Evolutionary conservation across 2,888 invertebrate genomes (phyloP).

Genomic region (Tetheella fluctuosa): DNA sequence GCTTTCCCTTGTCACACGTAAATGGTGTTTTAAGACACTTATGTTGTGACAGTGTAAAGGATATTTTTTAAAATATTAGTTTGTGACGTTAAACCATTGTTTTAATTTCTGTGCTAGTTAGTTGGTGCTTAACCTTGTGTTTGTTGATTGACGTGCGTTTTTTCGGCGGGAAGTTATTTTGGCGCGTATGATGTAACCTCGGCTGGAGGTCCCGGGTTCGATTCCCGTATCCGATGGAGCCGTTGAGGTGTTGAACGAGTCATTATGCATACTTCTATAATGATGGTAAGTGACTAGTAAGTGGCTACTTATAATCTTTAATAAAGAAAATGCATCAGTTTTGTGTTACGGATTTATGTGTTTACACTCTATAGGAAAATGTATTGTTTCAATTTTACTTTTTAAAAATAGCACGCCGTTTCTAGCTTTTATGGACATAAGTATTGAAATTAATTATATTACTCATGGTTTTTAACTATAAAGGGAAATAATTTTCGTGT

Average conservation of each 20-base stretch:
- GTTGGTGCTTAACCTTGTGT: conserved; percentile 73
- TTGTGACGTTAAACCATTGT: conserved; percentile 30
- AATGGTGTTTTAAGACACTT: conserved; percentile 23
- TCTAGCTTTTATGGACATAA: too few relatives aligned
- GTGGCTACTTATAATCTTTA: conserved; percentile 30
- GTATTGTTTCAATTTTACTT: too few relatives aligned
- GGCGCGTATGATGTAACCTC: conserved; percentile 76
- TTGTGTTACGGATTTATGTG: not conserved
- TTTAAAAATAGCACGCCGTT: too few relatives aligned
- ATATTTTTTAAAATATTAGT: conserved; percentile 23
- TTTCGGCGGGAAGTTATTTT: conserved; percentile 70
- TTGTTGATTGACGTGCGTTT: conserved; percentile 73
- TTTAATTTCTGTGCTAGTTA: conserved; percentile 59
- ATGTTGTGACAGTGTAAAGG: conserved; percentile 11
- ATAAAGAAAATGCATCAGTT: not conserved
- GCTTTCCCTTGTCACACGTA: conserved; percentile 26
- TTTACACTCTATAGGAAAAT: too few relatives aligned
- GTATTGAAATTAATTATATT: too few relatives aligned
- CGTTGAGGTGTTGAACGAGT: conserved; percentile 49
- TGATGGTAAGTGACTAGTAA: conserved; percentile 75
- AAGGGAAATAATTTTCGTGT: too few relatives aligned
- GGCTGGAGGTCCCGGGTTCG: conserved; percentile 64
- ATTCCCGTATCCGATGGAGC: conserved; percentile 69
- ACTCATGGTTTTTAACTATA: too few relatives aligned
- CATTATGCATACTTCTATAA: conserved; percentile 77